These are phyloP conservation scores for Plemyria rubiginata DNA, from an alignment of 2,888 invertebrate species.

Conservation along the genomic window DNA sequence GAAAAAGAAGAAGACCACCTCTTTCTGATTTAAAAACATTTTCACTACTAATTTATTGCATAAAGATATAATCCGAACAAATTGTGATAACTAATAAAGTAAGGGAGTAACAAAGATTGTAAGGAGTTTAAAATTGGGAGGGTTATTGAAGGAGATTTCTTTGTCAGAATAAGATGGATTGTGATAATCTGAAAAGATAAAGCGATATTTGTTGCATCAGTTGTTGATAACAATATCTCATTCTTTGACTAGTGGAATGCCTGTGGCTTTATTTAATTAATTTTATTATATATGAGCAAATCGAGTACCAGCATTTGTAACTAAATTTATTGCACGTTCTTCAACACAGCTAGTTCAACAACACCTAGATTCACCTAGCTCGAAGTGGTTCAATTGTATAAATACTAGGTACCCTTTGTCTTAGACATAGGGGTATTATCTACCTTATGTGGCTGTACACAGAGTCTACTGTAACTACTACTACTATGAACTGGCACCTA, in stretches of 20 bases:
- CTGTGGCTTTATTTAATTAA: too few relatives aligned
- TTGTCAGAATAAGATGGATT: constrained; percentile 14
- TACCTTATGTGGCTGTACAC: too few relatives aligned
- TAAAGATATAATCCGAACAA: constrained; percentile 6
- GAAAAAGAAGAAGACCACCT: constrained; percentile 62
- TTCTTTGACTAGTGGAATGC: not conserved
- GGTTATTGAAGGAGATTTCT: constrained; percentile 14
- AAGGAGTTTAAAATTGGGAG: constrained; percentile 6
- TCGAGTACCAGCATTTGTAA: too few relatives aligned
- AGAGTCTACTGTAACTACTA: too few relatives aligned
- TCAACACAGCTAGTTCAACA: too few relatives aligned
- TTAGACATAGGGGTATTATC: too few relatives aligned
- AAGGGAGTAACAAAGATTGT: not conserved
- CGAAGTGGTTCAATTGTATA: too few relatives aligned
- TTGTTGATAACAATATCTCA: not conserved
- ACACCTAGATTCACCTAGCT: too few relatives aligned
- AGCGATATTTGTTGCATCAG: constrained; percentile 2
- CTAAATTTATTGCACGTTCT: too few relatives aligned
- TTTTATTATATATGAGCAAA: too few relatives aligned
- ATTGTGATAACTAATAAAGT: not conserved
- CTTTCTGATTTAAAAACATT: constrained; percentile 66
- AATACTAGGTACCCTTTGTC: too few relatives aligned
- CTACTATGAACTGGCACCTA: too few relatives aligned
- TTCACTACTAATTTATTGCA: constrained; percentile 23
- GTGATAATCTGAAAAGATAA: constrained; percentile 16